phyloP scores from a whole-genome alignment of 1,140 invertebrate species.

The Zaprionus africanus region DNA sequence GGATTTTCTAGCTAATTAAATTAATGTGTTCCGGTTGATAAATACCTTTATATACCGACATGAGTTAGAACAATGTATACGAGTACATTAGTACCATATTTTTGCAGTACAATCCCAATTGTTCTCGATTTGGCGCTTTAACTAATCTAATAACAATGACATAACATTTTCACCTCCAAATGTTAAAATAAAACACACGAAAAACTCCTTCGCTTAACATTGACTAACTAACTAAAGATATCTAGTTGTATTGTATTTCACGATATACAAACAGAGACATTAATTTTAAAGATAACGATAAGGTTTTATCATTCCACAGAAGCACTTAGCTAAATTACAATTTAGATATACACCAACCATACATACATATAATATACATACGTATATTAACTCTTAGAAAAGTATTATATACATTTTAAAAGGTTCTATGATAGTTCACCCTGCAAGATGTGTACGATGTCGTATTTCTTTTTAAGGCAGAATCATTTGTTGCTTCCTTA shows the following conservation, averaged over 20 bases:
- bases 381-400: background rate
- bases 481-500: no score
- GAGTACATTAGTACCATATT: background rate
- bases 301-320: slow-evolving; percentile 16
- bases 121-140: background rate
- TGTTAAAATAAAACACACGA: background rate
- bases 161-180: background rate
- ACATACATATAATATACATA: background rate
- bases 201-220: background rate
- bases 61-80: no score
- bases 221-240: background rate
- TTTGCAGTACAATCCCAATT: background rate
- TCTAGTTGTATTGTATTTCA: slow-evolving; percentile 2
- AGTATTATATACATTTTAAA: no score
- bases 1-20: slow-evolving; percentile 32
- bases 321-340: background rate
- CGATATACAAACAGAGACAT: background rate
- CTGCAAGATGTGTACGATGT: no score
- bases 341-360: background rate
- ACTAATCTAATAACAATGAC: slow-evolving; percentile 1
- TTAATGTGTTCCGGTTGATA: slow-evolving; percentile 13
- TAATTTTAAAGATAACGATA: slow-evolving; percentile 1
- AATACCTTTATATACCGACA: background rate
- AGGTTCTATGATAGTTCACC: no score
- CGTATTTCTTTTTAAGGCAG: no score